A percentile compares a stretch with the other conserved stretches of the same genome.
Conservation (phyloP, 2,113 vertebrate genomes). For the Nerophis lumbriciformis region DNA sequence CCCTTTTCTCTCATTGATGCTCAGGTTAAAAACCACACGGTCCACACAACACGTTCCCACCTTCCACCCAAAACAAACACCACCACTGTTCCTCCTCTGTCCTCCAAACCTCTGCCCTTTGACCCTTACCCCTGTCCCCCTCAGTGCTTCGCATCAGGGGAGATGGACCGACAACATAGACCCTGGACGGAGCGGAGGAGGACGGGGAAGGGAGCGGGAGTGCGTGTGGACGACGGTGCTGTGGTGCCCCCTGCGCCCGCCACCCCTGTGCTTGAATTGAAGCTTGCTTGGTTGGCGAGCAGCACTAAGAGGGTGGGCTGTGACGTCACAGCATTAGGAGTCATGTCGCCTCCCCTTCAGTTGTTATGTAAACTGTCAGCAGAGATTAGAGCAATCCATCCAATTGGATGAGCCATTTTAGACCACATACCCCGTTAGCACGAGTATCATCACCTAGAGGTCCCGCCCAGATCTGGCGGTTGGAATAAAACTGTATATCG, state of each 20-base stretch:
- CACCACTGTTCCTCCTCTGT: constrained; percentile 19
- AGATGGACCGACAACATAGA: constrained; percentile 31
- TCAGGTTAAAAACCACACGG: constrained; percentile 11
- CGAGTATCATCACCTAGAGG: background rate
- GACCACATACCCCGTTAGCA: constrained; percentile 52
- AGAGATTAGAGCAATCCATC: constrained; percentile 49
- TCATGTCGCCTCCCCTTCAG: constrained; percentile 42
- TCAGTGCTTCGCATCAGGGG: constrained; percentile 35
- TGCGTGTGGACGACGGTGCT: constrained; percentile 12
- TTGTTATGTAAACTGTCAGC: constrained; percentile 65
- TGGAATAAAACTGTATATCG: background rate
- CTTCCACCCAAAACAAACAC: constrained; percentile 18
- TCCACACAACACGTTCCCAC: background rate
- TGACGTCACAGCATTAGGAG: constrained; percentile 51
- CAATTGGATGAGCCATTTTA: constrained; percentile 56
- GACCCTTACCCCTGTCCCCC: constrained; percentile 25
- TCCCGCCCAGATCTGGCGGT: constrained; percentile 15
- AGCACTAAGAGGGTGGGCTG: constrained; percentile 13
- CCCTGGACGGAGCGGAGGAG: constrained; percentile 26
- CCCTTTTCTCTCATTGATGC: constrained; percentile 59
- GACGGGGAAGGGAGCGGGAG: constrained; percentile 18
- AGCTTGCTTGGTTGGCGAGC: constrained; percentile 34
- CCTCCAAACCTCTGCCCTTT: constrained; percentile 40
- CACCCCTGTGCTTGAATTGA: constrained; percentile 15
- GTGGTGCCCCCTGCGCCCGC: constrained; percentile 23